A percentile compares a stretch with the other conserved stretches of the same genome.
Evolutionary conservation across 2,797 vertebrate species (phyloP).

Genomic region (Halcyon smyrnensis): DNA sequence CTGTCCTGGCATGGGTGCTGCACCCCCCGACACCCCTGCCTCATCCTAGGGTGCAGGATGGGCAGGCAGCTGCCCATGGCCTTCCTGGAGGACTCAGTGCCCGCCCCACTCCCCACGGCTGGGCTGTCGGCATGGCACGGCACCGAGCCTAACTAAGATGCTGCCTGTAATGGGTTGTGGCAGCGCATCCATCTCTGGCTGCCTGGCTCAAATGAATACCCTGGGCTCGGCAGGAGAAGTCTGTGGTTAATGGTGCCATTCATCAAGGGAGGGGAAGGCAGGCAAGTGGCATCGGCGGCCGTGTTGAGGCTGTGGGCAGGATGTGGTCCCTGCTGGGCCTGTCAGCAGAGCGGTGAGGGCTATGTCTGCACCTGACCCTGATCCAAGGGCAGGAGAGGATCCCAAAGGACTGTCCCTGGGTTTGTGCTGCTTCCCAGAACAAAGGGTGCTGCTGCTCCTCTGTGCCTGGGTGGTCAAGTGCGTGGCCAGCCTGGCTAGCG

Average conservation of each 20-base stretch:
- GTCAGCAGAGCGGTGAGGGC: accelerated
- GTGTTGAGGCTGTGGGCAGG: accelerated
- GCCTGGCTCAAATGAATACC: background rate
- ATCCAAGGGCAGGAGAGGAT: accelerated
- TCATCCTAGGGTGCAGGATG: accelerated
- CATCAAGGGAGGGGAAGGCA: background rate
- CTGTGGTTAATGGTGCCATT: conserved; percentile 26
- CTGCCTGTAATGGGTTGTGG: background rate
- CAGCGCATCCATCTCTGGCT: conserved; percentile 1
- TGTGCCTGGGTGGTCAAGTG: accelerated
- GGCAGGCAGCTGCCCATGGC: background rate
- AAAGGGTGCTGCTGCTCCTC: background rate
- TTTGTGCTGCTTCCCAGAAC: background rate
- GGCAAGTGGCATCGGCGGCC: accelerated
- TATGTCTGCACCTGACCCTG: accelerated
- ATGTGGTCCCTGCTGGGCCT: accelerated
- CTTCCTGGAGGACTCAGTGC: accelerated
- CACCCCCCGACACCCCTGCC: too few relatives aligned
- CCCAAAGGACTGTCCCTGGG: background rate
- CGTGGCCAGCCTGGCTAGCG: background rate
- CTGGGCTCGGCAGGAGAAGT: background rate
- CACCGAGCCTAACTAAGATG: background rate
- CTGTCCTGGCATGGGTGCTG: too few relatives aligned
- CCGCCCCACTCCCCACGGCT: accelerated
- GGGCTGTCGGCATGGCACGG: accelerated